These are phyloP conservation scores for Thunnus maccoyii DNA, from an alignment of 2,113 vertebrate species.

Conservation along the genomic window DNA sequence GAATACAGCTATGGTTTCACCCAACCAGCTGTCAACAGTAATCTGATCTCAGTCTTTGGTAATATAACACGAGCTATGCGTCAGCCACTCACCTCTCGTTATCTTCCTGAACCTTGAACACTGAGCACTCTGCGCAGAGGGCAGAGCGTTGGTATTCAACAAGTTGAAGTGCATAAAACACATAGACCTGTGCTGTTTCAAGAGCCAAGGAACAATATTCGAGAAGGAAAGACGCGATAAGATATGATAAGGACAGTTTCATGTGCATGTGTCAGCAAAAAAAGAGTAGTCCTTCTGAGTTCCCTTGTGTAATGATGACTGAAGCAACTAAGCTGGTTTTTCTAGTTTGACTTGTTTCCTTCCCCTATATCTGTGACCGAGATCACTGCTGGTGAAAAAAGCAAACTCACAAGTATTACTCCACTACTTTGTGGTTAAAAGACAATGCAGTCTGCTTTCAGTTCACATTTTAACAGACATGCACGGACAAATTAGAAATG, in stretches of 20 bases:
- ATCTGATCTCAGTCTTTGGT: constrained; percentile 80
- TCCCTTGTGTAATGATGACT: constrained; percentile 50
- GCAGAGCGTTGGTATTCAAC: constrained; percentile 74
- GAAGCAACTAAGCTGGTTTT: constrained; percentile 49
- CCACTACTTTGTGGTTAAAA: background rate
- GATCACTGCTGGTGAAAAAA: constrained; percentile 32
- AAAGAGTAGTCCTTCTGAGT: constrained; percentile 4
- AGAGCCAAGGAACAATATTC: constrained; percentile 43
- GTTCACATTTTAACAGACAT: background rate
- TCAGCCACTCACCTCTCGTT: constrained; percentile 83
- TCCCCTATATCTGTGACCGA: constrained; percentile 28
- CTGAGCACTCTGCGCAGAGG: constrained; percentile 63
- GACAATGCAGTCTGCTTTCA: background rate
- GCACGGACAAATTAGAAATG: background rate
- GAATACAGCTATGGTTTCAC: constrained; percentile 61
- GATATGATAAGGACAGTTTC: constrained; percentile 46
- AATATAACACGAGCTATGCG: constrained; percentile 80
- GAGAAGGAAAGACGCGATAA: constrained; percentile 47
- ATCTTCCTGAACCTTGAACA: constrained; percentile 87
- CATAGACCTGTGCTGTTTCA: constrained; percentile 18
- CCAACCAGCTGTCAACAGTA: constrained; percentile 74
- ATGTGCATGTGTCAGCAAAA: constrained; percentile 26
- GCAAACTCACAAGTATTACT: constrained; percentile 25
- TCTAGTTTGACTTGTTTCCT: constrained; percentile 57
- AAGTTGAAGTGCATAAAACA: constrained; percentile 67